phyloP scores from a whole-genome alignment of 2,113 vertebrate species.

The Trogon melanurus region DNA sequence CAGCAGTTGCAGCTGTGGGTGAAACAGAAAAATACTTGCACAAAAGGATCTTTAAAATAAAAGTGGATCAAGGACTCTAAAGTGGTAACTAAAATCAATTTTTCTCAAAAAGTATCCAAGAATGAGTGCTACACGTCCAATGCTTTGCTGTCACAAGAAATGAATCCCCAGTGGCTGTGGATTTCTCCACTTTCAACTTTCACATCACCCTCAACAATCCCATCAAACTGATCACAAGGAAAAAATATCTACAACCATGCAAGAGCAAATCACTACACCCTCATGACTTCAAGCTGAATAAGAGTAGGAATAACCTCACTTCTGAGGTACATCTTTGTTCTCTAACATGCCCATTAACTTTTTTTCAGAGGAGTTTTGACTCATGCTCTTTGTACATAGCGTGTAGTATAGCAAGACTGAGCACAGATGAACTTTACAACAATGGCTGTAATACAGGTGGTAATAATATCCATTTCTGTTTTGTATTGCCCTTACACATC shows the following conservation, averaged over 20 bases:
- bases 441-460: neutral
- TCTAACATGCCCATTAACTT: neutral
- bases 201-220: neutral
- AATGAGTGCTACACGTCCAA: neutral
- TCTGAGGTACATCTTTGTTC: neutral
- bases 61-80: neutral
- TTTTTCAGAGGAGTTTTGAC: neutral
- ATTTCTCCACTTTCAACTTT: neutral
- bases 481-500: neutral
- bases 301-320: neutral
- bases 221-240: neutral
- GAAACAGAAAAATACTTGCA: neutral
- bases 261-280: neutral
- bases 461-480: neutral
- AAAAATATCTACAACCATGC: neutral
- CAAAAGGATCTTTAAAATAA: neutral
- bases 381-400: neutral
- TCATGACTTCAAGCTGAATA: neutral
- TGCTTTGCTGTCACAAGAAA: neutral
- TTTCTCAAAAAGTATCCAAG: neutral
- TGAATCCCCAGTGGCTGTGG: fast-evolving
- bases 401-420: neutral
- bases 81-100: neutral
- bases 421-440: neutral
- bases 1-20: neutral